These are phyloP conservation scores for Brachirus orientalis DNA, from an alignment of 2,113 vertebrate species.

Conservation along the genomic window DNA sequence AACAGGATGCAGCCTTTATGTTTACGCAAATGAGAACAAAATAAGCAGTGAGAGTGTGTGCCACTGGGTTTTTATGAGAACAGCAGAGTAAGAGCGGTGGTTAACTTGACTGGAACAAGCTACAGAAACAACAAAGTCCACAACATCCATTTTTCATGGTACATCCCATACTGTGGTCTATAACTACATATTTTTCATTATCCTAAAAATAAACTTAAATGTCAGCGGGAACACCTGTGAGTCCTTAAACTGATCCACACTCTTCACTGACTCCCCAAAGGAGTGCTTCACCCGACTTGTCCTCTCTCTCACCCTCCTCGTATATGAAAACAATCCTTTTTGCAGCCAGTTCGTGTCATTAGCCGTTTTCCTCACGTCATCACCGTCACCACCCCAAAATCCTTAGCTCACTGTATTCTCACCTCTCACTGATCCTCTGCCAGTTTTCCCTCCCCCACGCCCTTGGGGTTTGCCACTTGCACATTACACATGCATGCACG, in stretches of 20 bases:
- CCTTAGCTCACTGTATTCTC: conserved; percentile 36
- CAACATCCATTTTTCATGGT: conserved; percentile 45
- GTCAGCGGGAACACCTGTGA: conserved; percentile 4
- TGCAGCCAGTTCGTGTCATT: conserved; percentile 5
- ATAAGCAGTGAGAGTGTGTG: background rate
- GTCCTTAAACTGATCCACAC: conserved; percentile 9
- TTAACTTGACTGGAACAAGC: conserved; percentile 21
- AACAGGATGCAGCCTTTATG: too few relatives aligned
- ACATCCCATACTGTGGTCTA: background rate
- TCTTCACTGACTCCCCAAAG: conserved; percentile 15
- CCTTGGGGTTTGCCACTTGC: conserved; percentile 47
- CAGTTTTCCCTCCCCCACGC: conserved; percentile 58
- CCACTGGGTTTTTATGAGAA: background rate
- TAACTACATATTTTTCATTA: conserved; percentile 4
- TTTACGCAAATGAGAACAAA: too few relatives aligned
- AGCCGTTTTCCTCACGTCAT: background rate
- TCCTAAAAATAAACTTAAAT: conserved; percentile 32
- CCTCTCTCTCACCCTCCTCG: background rate
- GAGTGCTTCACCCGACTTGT: conserved; percentile 12
- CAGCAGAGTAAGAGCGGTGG: background rate
- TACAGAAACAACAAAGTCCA: too few relatives aligned
- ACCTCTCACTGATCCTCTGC: conserved; percentile 64
- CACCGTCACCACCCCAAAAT: conserved; percentile 1
- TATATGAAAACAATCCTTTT: conserved; percentile 13
- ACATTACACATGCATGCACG: conserved; percentile 56